Evolutionary conservation across 2,113 vertebrate species (phyloP).

Genomic region (Gadus macrocephalus): DNA sequence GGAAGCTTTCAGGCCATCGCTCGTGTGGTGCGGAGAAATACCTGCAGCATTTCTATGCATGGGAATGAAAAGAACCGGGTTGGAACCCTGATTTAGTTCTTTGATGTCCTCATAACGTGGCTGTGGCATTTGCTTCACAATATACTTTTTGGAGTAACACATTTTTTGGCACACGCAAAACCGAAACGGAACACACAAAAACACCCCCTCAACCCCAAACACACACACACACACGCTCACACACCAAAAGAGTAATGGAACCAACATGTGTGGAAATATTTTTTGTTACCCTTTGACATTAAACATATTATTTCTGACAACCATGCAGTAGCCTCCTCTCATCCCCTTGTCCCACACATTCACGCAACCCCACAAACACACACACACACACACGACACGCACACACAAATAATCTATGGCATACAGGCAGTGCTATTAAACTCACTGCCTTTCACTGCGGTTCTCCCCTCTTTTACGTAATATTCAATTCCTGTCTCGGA

Average conservation of each 20-base stretch:
- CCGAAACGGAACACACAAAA: constrained; percentile 2
- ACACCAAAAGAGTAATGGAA: neutral
- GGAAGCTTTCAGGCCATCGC: too few species aligned
- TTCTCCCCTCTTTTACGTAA: neutral
- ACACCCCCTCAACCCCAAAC: constrained; percentile 2
- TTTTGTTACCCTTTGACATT: constrained; percentile 28
- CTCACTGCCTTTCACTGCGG: constrained; percentile 17
- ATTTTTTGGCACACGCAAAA: too few species aligned
- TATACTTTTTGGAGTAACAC: too few species aligned
- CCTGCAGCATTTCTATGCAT: too few species aligned
- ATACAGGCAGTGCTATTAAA: constrained; percentile 7
- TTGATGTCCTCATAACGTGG: too few species aligned
- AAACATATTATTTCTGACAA: constrained; percentile 31
- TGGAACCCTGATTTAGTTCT: too few species aligned
- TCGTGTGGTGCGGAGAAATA: too few species aligned
- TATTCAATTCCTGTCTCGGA: neutral
- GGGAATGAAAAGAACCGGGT: too few species aligned
- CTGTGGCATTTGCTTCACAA: too few species aligned
- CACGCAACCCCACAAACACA: too few species aligned
- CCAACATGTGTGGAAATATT: constrained; percentile 20
- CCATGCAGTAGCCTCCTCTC: constrained; percentile 9
- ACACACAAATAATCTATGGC: neutral
- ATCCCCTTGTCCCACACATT: constrained; percentile 19
- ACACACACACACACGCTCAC: neutral
- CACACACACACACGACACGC: neutral